A percentile compares a stretch with the other conserved stretches of the same genome.
Evolutionary conservation across 2,113 vertebrate genomes (phyloP).

Genomic region (Ammodytes dubius): DNA sequence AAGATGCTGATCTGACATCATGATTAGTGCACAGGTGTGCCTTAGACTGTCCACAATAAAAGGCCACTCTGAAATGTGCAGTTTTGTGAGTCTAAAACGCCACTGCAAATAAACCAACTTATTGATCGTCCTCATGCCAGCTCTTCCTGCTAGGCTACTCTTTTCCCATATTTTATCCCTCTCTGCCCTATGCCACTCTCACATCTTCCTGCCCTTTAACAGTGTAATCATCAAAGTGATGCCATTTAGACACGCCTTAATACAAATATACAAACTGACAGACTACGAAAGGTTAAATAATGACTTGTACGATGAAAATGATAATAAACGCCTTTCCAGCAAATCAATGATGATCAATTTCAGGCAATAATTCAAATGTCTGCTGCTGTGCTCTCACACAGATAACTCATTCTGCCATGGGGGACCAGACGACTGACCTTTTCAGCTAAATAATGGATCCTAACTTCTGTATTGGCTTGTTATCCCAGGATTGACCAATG

Average conservation of each 20-base stretch:
- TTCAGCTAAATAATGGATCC: slow-evolving; percentile 36
- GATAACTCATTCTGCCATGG: slow-evolving; percentile 22
- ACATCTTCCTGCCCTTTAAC: slow-evolving; percentile 63
- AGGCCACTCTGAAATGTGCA: too few relatives aligned
- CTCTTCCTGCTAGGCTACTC: background rate
- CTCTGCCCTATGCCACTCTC: slow-evolving; percentile 14
- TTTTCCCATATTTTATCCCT: background rate
- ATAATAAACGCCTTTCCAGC: slow-evolving; percentile 9
- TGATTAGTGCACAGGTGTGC: too few relatives aligned
- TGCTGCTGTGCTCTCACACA: slow-evolving; percentile 32
- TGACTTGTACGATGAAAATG: slow-evolving; percentile 4
- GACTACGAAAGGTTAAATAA: slow-evolving; percentile 54
- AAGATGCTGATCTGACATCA: too few relatives aligned
- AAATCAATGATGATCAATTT: slow-evolving; percentile 52
- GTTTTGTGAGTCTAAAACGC: too few relatives aligned
- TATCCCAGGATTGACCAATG: slow-evolving; percentile 35
- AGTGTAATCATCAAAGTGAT: slow-evolving; percentile 54
- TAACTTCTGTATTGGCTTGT: slow-evolving; percentile 31
- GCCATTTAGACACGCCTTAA: slow-evolving; percentile 54
- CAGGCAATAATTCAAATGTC: slow-evolving; percentile 31
- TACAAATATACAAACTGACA: slow-evolving; percentile 38
- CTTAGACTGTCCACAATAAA: too few relatives aligned
- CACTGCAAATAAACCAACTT: background rate
- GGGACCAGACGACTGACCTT: slow-evolving; percentile 49
- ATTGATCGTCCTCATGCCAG: background rate